Conservation (phyloP, 2,888 invertebrate genomes). For the Netelia virgata region DNA sequence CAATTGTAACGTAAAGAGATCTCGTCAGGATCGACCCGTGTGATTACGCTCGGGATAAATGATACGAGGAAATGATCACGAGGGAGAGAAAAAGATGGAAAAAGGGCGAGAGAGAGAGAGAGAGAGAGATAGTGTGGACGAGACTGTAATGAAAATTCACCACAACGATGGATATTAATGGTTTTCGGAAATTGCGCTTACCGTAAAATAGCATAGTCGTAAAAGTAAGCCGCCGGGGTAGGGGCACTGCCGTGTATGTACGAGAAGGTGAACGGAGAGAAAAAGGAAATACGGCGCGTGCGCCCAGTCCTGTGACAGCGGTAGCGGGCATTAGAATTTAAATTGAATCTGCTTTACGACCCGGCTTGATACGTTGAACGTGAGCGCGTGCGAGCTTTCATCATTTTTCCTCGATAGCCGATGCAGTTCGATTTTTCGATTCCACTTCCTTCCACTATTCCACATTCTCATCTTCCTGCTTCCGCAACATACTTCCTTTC, state of each 20-base stretch:
- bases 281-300: constrained; percentile 51
- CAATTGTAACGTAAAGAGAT: constrained; percentile 15
- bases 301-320: constrained; percentile 29
- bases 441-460: constrained; percentile 35
- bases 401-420: constrained; percentile 61
- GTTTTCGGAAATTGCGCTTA: constrained; percentile 71
- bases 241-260: neutral
- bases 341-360: constrained; percentile 71
- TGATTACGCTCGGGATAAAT: constrained; percentile 42
- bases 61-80: constrained; percentile 38
- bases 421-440: constrained; percentile 51
- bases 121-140: neutral
- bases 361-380: constrained; percentile 54
- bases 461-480: constrained; percentile 27
- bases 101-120: constrained; percentile 3
- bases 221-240: constrained; percentile 64
- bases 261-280: constrained; percentile 20
- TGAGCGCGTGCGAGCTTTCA: constrained; percentile 30
- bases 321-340: constrained; percentile 68
- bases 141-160: constrained; percentile 66
- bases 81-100: constrained; percentile 13
- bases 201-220: constrained; percentile 68
- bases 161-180: constrained; percentile 70
- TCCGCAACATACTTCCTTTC: constrained; percentile 10
- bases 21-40: constrained; percentile 41